Evolutionary conservation across 2,113 vertebrate species (phyloP).

Genomic region (Athene cunicularia): DNA sequence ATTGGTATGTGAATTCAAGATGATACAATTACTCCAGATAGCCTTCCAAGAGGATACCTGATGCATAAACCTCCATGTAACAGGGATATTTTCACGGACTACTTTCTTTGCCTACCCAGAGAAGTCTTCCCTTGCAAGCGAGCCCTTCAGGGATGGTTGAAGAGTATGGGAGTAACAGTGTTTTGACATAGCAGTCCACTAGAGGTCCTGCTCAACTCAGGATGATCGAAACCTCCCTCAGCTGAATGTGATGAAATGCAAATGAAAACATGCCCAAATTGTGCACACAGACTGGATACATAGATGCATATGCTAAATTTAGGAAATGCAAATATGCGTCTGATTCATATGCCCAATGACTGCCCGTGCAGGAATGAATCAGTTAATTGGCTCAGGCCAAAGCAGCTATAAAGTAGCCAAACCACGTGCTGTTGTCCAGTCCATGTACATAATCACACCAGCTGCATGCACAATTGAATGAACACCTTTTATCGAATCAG

Average conservation of each 20-base stretch:
- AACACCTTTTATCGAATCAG: not conserved
- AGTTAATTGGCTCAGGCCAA: not conserved
- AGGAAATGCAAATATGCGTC: constrained; percentile 5
- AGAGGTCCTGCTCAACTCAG: constrained; percentile 43
- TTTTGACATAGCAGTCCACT: not conserved
- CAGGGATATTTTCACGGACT: rapidly evolving
- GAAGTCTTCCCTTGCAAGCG: not conserved
- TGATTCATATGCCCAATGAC: constrained; percentile 15
- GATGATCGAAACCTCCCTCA: not conserved
- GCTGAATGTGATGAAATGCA: not conserved
- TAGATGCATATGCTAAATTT: constrained; percentile 9
- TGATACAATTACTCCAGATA: not conserved
- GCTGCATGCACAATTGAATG: not conserved
- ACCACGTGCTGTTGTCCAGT: not conserved
- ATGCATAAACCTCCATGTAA: not conserved
- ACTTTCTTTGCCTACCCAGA: not conserved
- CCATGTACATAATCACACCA: not conserved
- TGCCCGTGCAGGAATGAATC: not conserved
- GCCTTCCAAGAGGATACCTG: not conserved
- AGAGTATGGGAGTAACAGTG: not conserved
- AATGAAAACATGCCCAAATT: not conserved
- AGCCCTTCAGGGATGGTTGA: not conserved
- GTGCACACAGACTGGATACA: not conserved
- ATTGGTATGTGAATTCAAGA: not conserved
- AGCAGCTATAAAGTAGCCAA: not conserved